Conservation (phyloP, 2,888 invertebrate species). For the Uropetala carovei region DNA sequence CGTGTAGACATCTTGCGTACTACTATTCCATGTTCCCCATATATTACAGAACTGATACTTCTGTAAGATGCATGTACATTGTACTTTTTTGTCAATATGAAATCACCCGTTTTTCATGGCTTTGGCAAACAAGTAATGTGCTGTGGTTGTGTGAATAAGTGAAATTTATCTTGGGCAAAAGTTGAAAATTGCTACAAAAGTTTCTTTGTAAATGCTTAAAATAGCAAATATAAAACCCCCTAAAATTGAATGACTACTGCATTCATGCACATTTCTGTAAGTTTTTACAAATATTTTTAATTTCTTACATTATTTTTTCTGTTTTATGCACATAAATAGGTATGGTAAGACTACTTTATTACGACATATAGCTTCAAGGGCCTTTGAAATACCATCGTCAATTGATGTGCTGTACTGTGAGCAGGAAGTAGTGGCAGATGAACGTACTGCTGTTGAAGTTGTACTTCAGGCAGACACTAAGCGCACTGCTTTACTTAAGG, state of each 20-base stretch:
- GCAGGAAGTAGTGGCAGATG: conserved; percentile 98
- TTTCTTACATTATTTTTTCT: conserved; percentile 62
- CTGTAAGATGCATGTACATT: no score
- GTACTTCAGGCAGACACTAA: conserved; percentile 96
- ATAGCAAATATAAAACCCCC: no score
- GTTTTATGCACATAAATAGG: conserved; percentile 74
- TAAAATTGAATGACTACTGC: no score
- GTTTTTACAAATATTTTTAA: conserved; percentile 46
- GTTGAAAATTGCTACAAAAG: neutral
- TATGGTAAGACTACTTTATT: conserved; percentile 99
- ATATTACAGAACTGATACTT: no score
- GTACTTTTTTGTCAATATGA: no score
- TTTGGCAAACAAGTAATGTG: no score
- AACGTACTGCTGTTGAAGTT: conserved; percentile 94
- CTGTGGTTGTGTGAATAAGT: no score
- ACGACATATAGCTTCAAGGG: conserved; percentile 92
- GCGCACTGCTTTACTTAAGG: conserved; percentile 87
- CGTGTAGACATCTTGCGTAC: no score
- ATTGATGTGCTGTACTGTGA: conserved; percentile 98
- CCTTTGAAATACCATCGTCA: conserved; percentile 95
- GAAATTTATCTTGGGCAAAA: no score
- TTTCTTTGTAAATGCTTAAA: no score
- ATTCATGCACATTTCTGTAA: neutral
- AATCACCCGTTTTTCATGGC: no score
- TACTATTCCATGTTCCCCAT: no score